These are phyloP conservation scores for Heliconius congener DNA, from an alignment of 1,140 invertebrate species.

Conservation along the genomic window DNA sequence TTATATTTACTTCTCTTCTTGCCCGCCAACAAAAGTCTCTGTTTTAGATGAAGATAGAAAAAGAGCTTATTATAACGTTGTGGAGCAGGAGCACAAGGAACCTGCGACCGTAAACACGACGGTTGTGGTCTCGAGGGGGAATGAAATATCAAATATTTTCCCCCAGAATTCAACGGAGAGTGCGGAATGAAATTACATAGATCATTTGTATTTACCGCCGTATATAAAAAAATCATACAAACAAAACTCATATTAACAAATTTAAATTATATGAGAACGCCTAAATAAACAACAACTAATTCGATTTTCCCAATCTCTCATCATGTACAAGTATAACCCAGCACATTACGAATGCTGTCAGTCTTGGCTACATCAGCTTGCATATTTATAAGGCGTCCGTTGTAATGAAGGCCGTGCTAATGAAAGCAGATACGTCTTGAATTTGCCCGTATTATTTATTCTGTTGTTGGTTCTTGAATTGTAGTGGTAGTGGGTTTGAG, in stretches of 20 bases:
- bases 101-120: too few species aligned
- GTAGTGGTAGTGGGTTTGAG: background rate
- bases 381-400: conserved; percentile 42
- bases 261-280: background rate
- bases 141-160: too few species aligned
- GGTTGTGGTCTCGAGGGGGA: too few species aligned
- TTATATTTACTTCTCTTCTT: too few species aligned
- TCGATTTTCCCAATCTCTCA: background rate
- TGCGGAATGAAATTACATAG: too few species aligned
- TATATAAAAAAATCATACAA: background rate
- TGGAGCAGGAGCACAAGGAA: too few species aligned
- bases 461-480: background rate
- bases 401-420: conserved; percentile 20
- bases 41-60: too few species aligned
- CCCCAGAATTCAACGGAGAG: too few species aligned
- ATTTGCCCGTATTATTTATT: conserved; percentile 40
- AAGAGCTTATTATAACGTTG: too few species aligned
- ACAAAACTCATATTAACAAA: background rate
- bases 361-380: conserved; percentile 38
- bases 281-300: background rate
- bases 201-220: too few species aligned
- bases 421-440: conserved; percentile 38
- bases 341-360: conserved; percentile 27
- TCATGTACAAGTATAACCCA: conserved; percentile 15
- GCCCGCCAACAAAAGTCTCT: too few species aligned